Evolutionary conservation across 1,140 invertebrate genomes (phyloP).

Genomic region (Hesperophylax magnus): DNA sequence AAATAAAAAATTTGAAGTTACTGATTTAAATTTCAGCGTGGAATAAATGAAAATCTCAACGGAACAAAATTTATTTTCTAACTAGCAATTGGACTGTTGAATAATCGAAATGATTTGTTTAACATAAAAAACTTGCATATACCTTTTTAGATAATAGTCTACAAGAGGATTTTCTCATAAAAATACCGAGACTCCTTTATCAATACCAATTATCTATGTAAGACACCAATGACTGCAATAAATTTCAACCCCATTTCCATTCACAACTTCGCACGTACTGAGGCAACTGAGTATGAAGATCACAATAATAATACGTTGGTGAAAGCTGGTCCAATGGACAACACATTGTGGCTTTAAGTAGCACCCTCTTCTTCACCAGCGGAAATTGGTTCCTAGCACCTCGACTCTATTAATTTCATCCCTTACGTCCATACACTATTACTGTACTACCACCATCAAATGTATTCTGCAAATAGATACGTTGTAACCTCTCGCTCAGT

Average conservation of each 20-base stretch:
- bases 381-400: constrained; percentile 44
- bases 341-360: constrained; percentile 9
- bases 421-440: not conserved
- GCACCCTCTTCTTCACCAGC: constrained; percentile 15
- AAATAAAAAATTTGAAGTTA: no score
- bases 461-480: no score
- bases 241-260: constrained; percentile 1
- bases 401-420: constrained; percentile 31
- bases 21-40: no score
- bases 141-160: no score
- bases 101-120: no score
- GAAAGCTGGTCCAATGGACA: constrained; percentile 16
- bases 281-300: not conserved
- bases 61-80: no score
- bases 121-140: no score
- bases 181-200: not conserved
- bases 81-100: no score
- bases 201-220: not conserved
- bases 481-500: no score
- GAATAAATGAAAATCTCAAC: no score
- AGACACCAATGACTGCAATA: not conserved
- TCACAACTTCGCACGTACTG: not conserved
- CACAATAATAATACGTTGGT: not conserved
- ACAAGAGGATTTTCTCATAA: no score
- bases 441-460: no score